These are phyloP conservation scores for Diceros bicornis DNA, from an alignment of 2,797 vertebrate species.

Conservation along the genomic window DNA sequence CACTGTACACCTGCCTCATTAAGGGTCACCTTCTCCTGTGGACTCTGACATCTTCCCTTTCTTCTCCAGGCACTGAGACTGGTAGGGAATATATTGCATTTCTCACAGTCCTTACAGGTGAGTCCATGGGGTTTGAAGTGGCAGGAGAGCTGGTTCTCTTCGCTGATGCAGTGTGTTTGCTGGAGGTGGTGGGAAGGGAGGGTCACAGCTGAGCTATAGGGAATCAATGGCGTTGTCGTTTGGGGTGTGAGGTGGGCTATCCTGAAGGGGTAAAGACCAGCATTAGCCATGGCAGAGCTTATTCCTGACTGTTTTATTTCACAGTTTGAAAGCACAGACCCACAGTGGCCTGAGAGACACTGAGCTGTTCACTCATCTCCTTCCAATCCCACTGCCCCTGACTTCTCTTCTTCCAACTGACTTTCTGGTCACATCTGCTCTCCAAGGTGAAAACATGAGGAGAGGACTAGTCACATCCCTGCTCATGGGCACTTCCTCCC, in stretches of 20 bases:
- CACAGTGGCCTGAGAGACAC: too few species aligned
- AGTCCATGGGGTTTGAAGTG: background rate
- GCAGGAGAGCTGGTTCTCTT: background rate
- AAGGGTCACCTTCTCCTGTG: background rate
- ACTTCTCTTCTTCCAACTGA: background rate
- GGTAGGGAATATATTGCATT: rapidly evolving
- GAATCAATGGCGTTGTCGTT: background rate
- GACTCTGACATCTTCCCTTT: background rate
- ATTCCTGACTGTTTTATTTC: background rate
- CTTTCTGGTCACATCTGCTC: background rate
- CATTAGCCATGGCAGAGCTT: background rate
- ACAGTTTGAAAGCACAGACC: background rate
- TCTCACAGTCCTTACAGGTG: rapidly evolving
- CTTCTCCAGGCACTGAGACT: background rate
- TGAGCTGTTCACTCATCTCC: background rate
- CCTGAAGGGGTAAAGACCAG: background rate
- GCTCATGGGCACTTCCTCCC: background rate
- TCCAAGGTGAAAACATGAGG: background rate
- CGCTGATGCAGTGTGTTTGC: background rate
- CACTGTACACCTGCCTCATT: background rate
- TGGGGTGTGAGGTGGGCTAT: background rate
- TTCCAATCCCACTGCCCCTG: background rate
- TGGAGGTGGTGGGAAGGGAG: background rate
- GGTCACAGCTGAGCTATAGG: too few species aligned
- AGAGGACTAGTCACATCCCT: background rate